Percentiles rank a stretch among this genome's conserved stretches.
phyloP scores from a whole-genome alignment of 2,797 vertebrate species.

The Philypnodon macrostomus region DNA sequence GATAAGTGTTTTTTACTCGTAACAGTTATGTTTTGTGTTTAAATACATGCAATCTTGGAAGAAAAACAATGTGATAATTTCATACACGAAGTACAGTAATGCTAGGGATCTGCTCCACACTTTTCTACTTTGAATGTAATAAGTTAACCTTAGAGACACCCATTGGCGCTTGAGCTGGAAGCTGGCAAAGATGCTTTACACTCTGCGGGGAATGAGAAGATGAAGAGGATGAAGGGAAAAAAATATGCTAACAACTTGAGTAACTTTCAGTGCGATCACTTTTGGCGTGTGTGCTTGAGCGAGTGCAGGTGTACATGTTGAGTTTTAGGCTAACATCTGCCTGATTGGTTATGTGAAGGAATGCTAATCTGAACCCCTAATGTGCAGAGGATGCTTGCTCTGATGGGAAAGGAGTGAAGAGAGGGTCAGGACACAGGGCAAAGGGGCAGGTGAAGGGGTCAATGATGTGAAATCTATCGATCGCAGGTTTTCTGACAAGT shows the following conservation, averaged over 20 bases:
- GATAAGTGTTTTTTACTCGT: slow-evolving; percentile 27
- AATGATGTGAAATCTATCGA: slow-evolving; percentile 69
- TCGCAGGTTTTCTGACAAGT: slow-evolving; percentile 62
- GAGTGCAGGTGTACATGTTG: slow-evolving; percentile 10
- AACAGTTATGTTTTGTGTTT: slow-evolving; percentile 22
- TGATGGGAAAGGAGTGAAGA: slow-evolving; percentile 24
- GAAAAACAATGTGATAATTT: slow-evolving; percentile 10
- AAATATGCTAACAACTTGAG: slow-evolving; percentile 33
- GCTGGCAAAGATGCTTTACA: slow-evolving; percentile 37
- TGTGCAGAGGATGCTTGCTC: slow-evolving; percentile 18
- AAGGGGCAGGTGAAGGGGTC: slow-evolving; percentile 41
- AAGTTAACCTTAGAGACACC: slow-evolving; percentile 58
- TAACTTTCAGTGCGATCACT: slow-evolving; percentile 29
- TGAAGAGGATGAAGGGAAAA: slow-evolving; percentile 27
- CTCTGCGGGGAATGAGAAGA: slow-evolving; percentile 44
- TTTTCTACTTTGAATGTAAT: slow-evolving; percentile 40
- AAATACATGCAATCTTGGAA: slow-evolving; percentile 13
- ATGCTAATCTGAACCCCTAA: slow-evolving; percentile 47
- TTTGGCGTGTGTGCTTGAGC: slow-evolving; percentile 3
- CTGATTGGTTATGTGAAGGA: slow-evolving; percentile 53
- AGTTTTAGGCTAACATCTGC: slow-evolving; percentile 29
- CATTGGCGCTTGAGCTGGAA: slow-evolving; percentile 32
- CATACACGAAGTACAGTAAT: slow-evolving; percentile 1
- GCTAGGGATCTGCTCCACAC: background rate
- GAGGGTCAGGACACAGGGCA: slow-evolving; percentile 28